These are phyloP conservation scores for Karalla daura DNA, from an alignment of 2,797 vertebrate genomes.

Conservation along the genomic window DNA sequence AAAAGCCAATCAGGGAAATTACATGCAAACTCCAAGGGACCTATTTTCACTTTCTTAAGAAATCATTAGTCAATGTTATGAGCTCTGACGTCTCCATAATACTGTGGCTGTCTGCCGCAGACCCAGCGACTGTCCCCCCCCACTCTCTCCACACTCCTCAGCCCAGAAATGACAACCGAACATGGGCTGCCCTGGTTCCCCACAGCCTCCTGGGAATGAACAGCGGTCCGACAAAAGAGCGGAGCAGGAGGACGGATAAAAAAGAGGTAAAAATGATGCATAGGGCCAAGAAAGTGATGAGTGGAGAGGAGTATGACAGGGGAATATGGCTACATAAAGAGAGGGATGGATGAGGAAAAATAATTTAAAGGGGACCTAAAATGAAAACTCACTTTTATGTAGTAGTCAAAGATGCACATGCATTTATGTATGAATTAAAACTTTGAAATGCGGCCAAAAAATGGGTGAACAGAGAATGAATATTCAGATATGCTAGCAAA, in stretches of 20 bases:
- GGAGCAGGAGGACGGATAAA: conserved; percentile 9
- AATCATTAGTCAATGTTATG: conserved; percentile 89
- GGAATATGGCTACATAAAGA: background rate
- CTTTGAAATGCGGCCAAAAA: too few relatives aligned
- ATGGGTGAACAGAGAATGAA: too few relatives aligned
- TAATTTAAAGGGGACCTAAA: too few relatives aligned
- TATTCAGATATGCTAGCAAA: too few relatives aligned
- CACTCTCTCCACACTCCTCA: too few relatives aligned
- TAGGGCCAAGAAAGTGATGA: conserved; percentile 5
- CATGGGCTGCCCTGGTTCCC: conserved; percentile 49
- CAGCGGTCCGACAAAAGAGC: conserved; percentile 45
- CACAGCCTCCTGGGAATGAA: conserved; percentile 30
- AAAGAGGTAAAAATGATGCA: background rate
- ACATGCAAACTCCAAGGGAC: conserved; percentile 94
- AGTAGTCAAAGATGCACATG: too few relatives aligned
- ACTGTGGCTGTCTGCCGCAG: conserved; percentile 67
- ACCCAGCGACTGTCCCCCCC: conserved; percentile 45
- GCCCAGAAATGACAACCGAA: conserved; percentile 57
- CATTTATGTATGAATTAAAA: too few relatives aligned
- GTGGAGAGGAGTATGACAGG: background rate
- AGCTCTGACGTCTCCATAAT: conserved; percentile 82
- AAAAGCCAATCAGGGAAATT: conserved; percentile 99
- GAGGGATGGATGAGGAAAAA: background rate
- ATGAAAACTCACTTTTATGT: too few relatives aligned
- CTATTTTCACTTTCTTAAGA: conserved; percentile 89